Base-by-base conservation (phyloP, 2,888 invertebrate genomes). In the Spatulosminthurus flaviceps region DNA sequence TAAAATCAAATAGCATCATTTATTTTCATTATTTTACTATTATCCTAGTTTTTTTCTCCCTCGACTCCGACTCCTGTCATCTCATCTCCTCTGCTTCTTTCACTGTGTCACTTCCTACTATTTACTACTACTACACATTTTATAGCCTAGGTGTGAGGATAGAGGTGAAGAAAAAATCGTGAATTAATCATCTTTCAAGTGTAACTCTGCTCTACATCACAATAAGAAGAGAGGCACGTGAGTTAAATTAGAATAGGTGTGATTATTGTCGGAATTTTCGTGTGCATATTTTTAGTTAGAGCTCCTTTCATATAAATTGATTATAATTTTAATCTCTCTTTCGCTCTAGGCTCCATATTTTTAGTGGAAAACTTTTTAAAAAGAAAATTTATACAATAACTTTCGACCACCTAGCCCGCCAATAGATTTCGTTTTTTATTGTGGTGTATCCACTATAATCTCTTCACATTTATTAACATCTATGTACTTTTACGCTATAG, bases 11-110 rank as follows among this genome's bases (percentile, higher is more conserved):
- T 51, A 51, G 51, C n/a, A 51, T 51, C 51, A 51, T 51, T 51
- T 51, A 51, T 51, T 51, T 51, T n/a, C 51, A 51, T 51, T 51
- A 51, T 51, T 51, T 51, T n/a, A n/a, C 51, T 51, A 51, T 51
- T 51, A 51, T 51, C 51, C 51, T 51, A 51, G 51, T 51, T 51
- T 51, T n/a, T n/a, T n/a, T n/a, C n/a, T n/a, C n/a, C 51, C 51
- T 16, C 4, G 9, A 5, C 16, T 16, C n/a, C 16, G 51, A 11
- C 34, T 34, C 34, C 34, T 9, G 7, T n/a, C 4, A 51, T 19
- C 51, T 51, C 51, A 2, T n/a, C 1, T 19, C 51, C 16, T 51
- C n/a, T 51, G 51, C 41, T 41, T 13, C 41, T 41, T 9, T n/a
- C n/a, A n/a, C n/a, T n/a, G n/a, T n/a, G n/a, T n/a, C n/a, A n/a